phyloP scores from a whole-genome alignment of 35 echinoderm and acorn worm species.

The Strongylocentrotus purpuratus region DNA sequence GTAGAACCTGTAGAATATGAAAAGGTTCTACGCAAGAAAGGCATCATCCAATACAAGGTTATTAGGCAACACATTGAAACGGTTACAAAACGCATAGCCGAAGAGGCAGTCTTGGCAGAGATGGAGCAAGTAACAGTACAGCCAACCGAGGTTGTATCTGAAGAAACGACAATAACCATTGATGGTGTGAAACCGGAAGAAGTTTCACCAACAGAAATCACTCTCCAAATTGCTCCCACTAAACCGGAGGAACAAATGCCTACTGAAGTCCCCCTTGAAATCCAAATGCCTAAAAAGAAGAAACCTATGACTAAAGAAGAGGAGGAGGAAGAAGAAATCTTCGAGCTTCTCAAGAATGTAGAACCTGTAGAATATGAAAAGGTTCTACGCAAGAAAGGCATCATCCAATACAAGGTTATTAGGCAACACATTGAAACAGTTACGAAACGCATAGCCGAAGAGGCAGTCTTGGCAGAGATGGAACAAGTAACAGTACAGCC shows the following conservation, averaged over 20 bases:
- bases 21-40: neutral
- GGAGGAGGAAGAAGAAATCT: conserved; percentile 33
- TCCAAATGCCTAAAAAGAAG: neutral
- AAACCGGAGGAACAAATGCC: neutral
- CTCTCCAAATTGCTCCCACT: neutral
- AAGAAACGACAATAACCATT: no score
- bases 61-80: conserved; percentile 17
- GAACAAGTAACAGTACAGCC: neutral
- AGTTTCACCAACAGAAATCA: neutral
- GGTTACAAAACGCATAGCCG: neutral
- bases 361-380: neutral
- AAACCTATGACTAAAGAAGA: conserved; percentile 1
- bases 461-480: neutral
- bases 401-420: neutral
- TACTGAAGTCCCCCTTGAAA: no score
- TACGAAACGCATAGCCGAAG: neutral
- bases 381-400: neutral
- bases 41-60: neutral
- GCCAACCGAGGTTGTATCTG: no score
- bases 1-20: neutral
- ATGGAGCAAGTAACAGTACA: no score
- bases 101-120: neutral
- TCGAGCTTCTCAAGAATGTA: conserved; percentile 39
- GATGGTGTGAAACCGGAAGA: neutral
- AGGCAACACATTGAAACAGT: neutral